These are phyloP conservation scores for Pedetes capensis DNA, from an alignment of 2,113 vertebrate species.

Conservation along the genomic window DNA sequence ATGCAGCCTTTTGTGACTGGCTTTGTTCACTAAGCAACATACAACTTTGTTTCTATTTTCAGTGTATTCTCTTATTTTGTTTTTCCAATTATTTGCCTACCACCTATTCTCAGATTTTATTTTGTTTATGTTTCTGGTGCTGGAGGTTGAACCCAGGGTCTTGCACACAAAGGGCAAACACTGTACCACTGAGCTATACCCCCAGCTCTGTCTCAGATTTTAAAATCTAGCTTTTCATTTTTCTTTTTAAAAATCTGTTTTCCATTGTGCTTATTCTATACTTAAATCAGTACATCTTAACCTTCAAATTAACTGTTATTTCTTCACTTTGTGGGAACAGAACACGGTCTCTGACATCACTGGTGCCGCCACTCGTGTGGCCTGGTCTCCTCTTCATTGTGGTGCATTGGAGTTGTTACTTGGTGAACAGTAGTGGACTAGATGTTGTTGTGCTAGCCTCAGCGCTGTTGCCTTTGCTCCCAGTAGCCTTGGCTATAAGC, in stretches of 20 bases:
- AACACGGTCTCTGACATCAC: background rate
- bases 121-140: background rate
- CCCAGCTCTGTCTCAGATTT: background rate
- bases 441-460: background rate
- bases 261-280: background rate
- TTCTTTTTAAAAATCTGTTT: background rate
- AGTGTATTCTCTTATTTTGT: background rate
- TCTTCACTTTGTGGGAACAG: background rate
- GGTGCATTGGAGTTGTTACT: too few species aligned
- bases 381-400: background rate
- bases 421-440: background rate
- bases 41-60: constrained; percentile 16
- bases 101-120: background rate
- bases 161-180: background rate
- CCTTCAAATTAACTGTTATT: background rate
- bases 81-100: background rate
- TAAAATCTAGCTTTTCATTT: constrained; percentile 11
- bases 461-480: background rate
- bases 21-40: background rate
- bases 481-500: background rate
- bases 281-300: background rate
- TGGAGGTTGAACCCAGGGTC: background rate
- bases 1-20: background rate
- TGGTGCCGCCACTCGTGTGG: background rate
- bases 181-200: background rate